phyloP scores from a whole-genome alignment of 2,797 vertebrate species.

The Arctocebus calabarensis region DNA sequence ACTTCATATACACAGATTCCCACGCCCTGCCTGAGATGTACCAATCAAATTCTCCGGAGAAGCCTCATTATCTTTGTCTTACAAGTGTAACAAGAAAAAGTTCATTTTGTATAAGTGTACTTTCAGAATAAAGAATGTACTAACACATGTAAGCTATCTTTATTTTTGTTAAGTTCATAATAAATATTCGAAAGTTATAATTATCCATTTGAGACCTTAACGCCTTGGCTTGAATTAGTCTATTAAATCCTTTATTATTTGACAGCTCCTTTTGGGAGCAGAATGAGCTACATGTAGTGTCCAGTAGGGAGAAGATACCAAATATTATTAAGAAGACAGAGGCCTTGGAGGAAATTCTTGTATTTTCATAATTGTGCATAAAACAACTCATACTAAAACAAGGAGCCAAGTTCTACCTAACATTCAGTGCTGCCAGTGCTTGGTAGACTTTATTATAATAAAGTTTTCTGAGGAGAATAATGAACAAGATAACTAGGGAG shows the following conservation, averaged over 20 bases:
- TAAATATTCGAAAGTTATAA: neutral
- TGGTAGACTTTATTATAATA: neutral
- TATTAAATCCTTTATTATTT: neutral
- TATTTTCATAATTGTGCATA: neutral
- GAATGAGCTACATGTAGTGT: neutral
- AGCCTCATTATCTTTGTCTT: neutral
- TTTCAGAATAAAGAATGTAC: neutral
- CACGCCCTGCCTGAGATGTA: neutral
- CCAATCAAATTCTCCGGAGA: neutral
- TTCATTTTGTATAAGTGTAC: neutral
- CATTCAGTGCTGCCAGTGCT: neutral
- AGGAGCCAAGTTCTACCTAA: rapidly evolving
- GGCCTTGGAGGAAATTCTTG: neutral
- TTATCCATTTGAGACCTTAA: neutral
- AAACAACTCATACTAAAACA: neutral
- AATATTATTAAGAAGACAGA: neutral
- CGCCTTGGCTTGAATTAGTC: neutral
- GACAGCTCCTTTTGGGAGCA: neutral
- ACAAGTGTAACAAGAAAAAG: neutral
- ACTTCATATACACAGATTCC: neutral
- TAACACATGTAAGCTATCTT: neutral
- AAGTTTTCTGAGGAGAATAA: neutral
- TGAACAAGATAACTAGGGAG: neutral
- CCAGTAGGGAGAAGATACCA: neutral
- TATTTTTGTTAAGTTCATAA: neutral